A percentile compares a stretch with the other conserved stretches of the same genome.
These are phyloP conservation scores for Odontothrips loti DNA, from an alignment of 2,888 invertebrate species.

Conservation along the genomic window DNA sequence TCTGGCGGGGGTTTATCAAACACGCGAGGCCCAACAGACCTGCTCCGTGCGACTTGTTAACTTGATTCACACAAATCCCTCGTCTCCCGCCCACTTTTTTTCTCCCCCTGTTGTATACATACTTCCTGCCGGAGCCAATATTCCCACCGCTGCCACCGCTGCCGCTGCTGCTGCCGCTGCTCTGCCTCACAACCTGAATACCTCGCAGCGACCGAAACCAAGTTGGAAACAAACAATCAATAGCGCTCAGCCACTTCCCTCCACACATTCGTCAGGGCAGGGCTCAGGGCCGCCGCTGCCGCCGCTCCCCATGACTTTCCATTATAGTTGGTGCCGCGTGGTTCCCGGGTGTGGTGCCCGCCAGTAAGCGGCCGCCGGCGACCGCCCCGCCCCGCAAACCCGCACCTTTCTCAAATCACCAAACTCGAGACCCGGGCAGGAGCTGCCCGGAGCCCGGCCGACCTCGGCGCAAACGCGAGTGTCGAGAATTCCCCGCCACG, in stretches of 20 bases:
- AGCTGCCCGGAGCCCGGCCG: no score
- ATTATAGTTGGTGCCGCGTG: no score
- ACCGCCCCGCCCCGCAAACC: not conserved
- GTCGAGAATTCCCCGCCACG: no score
- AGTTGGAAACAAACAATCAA: constrained; percentile 20
- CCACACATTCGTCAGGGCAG: not conserved
- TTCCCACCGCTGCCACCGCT: not conserved
- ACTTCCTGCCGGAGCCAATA: not conserved
- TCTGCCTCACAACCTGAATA: not conserved
- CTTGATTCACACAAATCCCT: constrained; percentile 15
- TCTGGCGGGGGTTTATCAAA: not conserved
- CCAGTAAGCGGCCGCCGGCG: not conserved
- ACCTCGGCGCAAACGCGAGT: no score
- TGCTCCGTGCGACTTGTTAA: not conserved
- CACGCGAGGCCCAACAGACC: not conserved
- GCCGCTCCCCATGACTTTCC: no score
- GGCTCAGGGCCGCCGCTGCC: no score
- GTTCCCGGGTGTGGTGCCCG: not conserved
- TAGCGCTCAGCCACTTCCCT: not conserved
- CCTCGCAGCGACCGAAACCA: not conserved
- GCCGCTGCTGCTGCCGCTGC: not conserved
- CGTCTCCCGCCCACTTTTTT: not conserved
- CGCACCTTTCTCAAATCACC: not conserved
- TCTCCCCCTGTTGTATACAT: not conserved
- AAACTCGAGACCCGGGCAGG: not conserved